These are phyloP conservation scores for Suillia variegata DNA, from an alignment of 2,888 invertebrate genomes.

Conservation along the genomic window DNA sequence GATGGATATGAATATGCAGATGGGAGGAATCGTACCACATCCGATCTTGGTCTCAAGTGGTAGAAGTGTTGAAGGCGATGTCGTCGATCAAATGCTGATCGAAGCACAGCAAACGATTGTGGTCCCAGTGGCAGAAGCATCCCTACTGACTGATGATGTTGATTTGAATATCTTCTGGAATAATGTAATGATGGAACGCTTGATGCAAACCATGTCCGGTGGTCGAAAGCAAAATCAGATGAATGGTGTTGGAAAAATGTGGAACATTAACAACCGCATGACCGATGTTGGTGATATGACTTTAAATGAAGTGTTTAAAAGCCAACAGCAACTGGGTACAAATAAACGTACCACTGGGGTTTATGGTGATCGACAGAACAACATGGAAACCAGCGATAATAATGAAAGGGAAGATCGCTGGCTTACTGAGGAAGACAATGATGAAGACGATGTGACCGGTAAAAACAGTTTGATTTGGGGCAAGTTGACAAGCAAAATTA, in stretches of 20 bases:
- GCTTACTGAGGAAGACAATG: background rate
- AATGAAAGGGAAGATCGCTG: background rate
- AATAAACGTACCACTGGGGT: no score
- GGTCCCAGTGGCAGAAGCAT: conserved; percentile 18
- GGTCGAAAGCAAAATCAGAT: conserved; percentile 3
- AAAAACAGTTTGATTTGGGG: no score
- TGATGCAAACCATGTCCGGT: conserved; percentile 25
- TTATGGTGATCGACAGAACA: background rate
- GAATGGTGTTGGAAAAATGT: background rate
- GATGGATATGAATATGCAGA: background rate
- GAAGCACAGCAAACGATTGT: conserved; percentile 18
- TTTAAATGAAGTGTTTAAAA: background rate
- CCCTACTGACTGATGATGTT: conserved; percentile 34
- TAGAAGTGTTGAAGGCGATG: background rate
- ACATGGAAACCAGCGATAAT: background rate
- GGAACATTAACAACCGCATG: background rate
- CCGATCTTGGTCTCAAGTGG: background rate
- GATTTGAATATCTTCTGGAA: conserved; percentile 41
- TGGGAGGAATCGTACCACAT: background rate
- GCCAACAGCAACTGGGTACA: background rate
- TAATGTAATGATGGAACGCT: conserved; percentile 29
- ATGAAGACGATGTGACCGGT: background rate
- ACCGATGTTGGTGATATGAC: conserved; percentile 35
- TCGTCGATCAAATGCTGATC: background rate
- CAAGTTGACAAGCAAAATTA: background rate